Base-by-base conservation (phyloP, 2,888 invertebrate genomes). In the Tenthredo notha region DNA sequence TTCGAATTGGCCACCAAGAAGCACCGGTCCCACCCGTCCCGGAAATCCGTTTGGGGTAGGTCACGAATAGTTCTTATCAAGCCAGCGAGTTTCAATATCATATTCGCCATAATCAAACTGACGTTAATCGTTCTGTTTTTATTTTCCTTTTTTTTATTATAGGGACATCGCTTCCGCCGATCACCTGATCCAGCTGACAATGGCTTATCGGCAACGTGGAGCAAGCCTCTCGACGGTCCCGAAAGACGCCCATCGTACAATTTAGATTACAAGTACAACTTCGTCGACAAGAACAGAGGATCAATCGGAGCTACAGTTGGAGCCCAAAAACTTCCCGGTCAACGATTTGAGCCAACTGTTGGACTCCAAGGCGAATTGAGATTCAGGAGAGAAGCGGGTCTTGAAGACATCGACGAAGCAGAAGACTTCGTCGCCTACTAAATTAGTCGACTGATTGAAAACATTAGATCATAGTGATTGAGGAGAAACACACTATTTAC, bases 191-290 rank as follows among this genome's bases (percentile, higher is more conserved):
- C 74, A 74, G 40, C 47, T 21, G 47, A 43, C 18, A 47, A 72
- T 70, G 88, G 88, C 0, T 0, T 89, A 5, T 74, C 83, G 0
- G 0, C 87, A 1, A 37, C 67, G 0, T 88, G 37, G 1, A 7
- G 72, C 29, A 87, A 90, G 83, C 88, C 89, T 0, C 0, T 88
- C 29, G 61, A 82, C 58, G 89, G 89, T 7, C 88, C 86, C 0
- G 89, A 88, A 15, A 86, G 87, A 37, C 88, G 88, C 1, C 88
- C 88, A 78, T 86, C 89, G 2, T 65, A 87, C 74, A 87, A 87
- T 65, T 3, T 88, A 0, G 85, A 88, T 15, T 90, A 89, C 67
- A 72, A 87, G 33, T 89, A 88, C 2, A 86, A 86, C 0, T n/a
- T 90, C 18, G 86, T 37, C 15, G 87, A 88, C 2, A 86, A 86